Conservation (phyloP, 2,797 vertebrate species). For the Anguilla anguilla region DNA sequence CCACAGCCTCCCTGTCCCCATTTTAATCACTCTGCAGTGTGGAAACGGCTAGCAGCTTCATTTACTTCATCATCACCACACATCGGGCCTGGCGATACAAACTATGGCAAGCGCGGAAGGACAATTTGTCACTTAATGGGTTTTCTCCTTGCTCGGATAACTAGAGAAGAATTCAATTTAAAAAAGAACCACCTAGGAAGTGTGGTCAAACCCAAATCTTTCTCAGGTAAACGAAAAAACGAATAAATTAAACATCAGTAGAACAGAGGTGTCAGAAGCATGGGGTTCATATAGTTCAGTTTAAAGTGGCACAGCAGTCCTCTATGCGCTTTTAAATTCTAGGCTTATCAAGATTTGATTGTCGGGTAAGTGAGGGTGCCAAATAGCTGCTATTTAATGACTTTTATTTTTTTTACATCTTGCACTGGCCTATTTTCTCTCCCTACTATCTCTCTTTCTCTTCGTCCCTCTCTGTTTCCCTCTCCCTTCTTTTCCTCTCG, state of each 20-base stretch:
- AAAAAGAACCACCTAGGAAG: not conserved
- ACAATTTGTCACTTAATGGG: not conserved
- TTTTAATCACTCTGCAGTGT: slow-evolving; percentile 57
- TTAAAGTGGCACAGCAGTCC: not conserved
- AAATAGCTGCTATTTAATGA: not conserved
- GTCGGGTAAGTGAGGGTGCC: not conserved
- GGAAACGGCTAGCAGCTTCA: slow-evolving; percentile 49
- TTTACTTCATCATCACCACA: not conserved
- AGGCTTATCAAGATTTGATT: not conserved
- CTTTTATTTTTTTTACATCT: not conserved
- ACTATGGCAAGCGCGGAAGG: not conserved
- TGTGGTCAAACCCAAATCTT: not conserved
- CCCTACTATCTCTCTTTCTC: not conserved
- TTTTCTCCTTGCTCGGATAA: not conserved
- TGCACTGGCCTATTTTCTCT: slow-evolving; percentile 8
- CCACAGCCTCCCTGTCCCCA: slow-evolving; percentile 45
- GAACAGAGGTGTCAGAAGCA: not conserved
- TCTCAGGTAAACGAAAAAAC: not conserved
- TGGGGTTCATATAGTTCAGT: not conserved
- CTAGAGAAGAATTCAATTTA: not conserved
- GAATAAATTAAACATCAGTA: not conserved
- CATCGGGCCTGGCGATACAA: not conserved
- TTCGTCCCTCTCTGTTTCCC: not conserved
- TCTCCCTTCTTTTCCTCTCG: not conserved
- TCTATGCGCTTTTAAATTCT: not conserved